Base-by-base conservation (phyloP, 2,888 invertebrate genomes). In the Antheraea yamamai region DNA sequence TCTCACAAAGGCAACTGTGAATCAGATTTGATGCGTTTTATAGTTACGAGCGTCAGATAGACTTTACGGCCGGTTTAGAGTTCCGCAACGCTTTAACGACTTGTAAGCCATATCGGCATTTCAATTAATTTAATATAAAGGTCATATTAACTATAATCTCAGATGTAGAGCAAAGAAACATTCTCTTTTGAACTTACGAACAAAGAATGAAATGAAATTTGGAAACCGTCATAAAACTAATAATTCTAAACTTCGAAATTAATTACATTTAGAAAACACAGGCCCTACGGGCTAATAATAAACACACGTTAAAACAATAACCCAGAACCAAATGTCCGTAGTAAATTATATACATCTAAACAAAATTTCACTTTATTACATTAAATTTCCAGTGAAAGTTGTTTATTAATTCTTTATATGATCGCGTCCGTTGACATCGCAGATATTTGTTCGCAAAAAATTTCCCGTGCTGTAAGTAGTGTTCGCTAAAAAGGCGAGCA, bases 401-500 rank as follows among this genome's bases (percentile, higher is more conserved):
- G 82, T 79, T 85, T 84, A 84, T 86, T 85, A 82, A 86, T 85
- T 84, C 85, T 85, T 84, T 87, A 83, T 85, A 86, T 82, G 81
- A 84, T 81, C 82, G 86, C 85, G 92, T 90, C 83, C 92, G 88
- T 92, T 92, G 92, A 92, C 92, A 89, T 91, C 89, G 82, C 79
- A 84, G 87, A 89, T 91, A 90, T 91, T 91, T 87, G 87, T 87
- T 90, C 87, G 91, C 91, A 91, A 94, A 94, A 94, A 93, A 91
- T 91, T 39, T 39, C 39, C 87, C 83, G 84, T 88, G 89, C 91
- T 92, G 90, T 92, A 91, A 92, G 91, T 88, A 85, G 89, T 89
- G 89, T 91, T 91, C 90, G 91, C 92, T 94, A 93, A 94, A 93
- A 93, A 92, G 94, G 94, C 91, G 91, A 89, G 90, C 92, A 95